A percentile compares a stretch with the other conserved stretches of the same genome.
phyloP scores from a whole-genome alignment of 2,888 invertebrate species.

The Philopedon plagiatum region DNA sequence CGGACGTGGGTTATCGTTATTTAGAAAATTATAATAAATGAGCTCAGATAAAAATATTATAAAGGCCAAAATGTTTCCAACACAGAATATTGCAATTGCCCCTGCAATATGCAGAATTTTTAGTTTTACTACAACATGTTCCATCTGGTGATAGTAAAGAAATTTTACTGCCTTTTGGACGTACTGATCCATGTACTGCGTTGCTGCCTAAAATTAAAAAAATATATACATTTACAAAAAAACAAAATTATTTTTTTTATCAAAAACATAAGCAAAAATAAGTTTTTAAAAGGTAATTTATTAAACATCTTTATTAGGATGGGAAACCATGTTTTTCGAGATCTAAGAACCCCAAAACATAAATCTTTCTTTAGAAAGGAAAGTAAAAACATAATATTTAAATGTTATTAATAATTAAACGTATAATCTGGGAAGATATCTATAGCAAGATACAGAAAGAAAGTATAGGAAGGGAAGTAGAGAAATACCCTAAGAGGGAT shows the following conservation, averaged over 20 bases:
- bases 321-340: too few relatives aligned
- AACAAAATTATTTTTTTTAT: neutral
- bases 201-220: conserved; percentile 44
- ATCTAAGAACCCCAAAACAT: too few relatives aligned
- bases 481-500: too few relatives aligned
- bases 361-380: too few relatives aligned
- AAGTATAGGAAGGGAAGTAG: too few relatives aligned
- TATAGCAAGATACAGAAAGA: too few relatives aligned
- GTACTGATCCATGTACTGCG: conserved; percentile 68
- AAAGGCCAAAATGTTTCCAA: conserved; percentile 57
- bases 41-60: conserved; percentile 59
- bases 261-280: too few relatives aligned
- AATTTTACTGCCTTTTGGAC: conserved; percentile 72
- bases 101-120: conserved; percentile 64
- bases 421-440: too few relatives aligned
- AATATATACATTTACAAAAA: neutral
- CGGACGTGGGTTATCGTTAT: neutral
- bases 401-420: too few relatives aligned
- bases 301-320: too few relatives aligned
- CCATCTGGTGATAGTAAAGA: conserved; percentile 57
- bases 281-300: too few relatives aligned
- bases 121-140: conserved; percentile 57
- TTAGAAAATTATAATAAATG: conserved; percentile 17
- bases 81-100: conserved; percentile 60
- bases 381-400: too few relatives aligned